A percentile compares a stretch with the other conserved stretches of the same genome.
phyloP scores from a whole-genome alignment of 1,140 invertebrate species.

The Calycopis cecrops region DNA sequence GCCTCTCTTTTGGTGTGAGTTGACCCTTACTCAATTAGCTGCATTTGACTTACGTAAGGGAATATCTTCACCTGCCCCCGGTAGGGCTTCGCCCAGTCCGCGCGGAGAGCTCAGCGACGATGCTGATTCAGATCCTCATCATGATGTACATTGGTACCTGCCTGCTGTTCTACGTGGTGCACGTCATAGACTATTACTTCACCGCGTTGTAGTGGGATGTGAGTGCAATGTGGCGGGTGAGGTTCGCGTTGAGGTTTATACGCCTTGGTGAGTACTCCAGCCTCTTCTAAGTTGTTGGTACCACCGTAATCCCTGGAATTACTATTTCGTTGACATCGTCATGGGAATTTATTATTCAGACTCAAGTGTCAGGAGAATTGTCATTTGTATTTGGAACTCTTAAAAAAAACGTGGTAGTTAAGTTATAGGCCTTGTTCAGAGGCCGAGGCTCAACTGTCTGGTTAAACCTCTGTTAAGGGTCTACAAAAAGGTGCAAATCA shows the following conservation, averaged over 20 bases:
- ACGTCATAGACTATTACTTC: conserved; percentile 67
- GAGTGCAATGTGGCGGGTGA: conserved; percentile 19
- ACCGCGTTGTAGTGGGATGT: conserved; percentile 34
- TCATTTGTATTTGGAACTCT: too few species aligned
- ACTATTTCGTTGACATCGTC: too few species aligned
- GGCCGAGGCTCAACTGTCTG: too few species aligned
- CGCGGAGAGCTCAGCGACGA: conserved; percentile 33
- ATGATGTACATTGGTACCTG: conserved; percentile 71
- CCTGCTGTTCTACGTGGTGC: conserved; percentile 65
- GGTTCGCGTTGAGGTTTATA: conserved; percentile 31
- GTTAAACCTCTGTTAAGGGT: too few species aligned
- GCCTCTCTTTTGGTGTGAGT: too few species aligned
- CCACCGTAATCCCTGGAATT: too few species aligned
- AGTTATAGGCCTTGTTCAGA: too few species aligned
- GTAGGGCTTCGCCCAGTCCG: conserved; percentile 11
- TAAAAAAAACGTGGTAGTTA: too few species aligned
- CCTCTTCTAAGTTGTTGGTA: too few species aligned
- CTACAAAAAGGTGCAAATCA: too few species aligned
- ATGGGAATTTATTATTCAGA: too few species aligned
- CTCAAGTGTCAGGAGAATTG: too few species aligned
- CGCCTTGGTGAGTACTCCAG: conserved; percentile 45
- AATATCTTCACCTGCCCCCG: background rate
- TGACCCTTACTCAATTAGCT: conserved; percentile 5
- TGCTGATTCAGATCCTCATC: conserved; percentile 70
- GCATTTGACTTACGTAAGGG: background rate